Conservation (phyloP, 2,113 vertebrate genomes). For the Platichthys flesus region DNA sequence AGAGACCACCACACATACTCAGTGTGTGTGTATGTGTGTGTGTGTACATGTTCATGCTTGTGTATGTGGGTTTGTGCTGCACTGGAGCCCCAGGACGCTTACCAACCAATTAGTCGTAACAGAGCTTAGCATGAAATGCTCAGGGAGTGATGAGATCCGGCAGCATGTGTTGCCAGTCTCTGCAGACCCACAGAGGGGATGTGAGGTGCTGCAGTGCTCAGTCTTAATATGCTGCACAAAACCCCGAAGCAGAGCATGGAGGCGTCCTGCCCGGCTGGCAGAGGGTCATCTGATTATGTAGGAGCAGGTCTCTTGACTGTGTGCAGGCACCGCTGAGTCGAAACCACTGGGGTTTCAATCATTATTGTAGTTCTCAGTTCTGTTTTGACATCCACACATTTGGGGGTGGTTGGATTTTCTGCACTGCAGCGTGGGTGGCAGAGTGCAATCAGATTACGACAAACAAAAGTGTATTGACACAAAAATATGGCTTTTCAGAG, state of each 20-base stretch:
- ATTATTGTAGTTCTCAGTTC: conserved; percentile 44
- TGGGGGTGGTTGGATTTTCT: conserved; percentile 43
- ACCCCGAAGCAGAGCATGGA: conserved; percentile 43
- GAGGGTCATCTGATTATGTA: conserved; percentile 61
- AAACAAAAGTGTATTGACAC: background rate
- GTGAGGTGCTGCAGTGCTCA: conserved; percentile 34
- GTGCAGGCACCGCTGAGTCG: conserved; percentile 39
- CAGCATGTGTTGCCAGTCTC: conserved; percentile 14
- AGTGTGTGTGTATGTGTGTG: background rate
- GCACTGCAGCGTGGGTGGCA: conserved; percentile 36
- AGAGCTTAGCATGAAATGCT: conserved; percentile 65
- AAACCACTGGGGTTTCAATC: conserved; percentile 44
- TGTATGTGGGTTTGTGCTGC: conserved; percentile 48
- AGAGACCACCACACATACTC: conserved; percentile 50
- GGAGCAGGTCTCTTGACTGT: conserved; percentile 57
- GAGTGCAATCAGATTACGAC: background rate
- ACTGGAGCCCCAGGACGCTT: conserved; percentile 54
- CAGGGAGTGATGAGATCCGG: conserved; percentile 46
- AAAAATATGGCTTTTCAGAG: background rate
- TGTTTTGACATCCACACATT: conserved; percentile 54
- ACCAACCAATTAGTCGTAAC: conserved; percentile 77
- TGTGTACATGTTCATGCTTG: conserved; percentile 15
- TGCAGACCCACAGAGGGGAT: conserved; percentile 25
- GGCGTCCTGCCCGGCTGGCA: conserved; percentile 55
- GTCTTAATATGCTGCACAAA: conserved; percentile 45